Base-by-base conservation (phyloP, 2,797 vertebrate species). In the Molossus molossus region DNA sequence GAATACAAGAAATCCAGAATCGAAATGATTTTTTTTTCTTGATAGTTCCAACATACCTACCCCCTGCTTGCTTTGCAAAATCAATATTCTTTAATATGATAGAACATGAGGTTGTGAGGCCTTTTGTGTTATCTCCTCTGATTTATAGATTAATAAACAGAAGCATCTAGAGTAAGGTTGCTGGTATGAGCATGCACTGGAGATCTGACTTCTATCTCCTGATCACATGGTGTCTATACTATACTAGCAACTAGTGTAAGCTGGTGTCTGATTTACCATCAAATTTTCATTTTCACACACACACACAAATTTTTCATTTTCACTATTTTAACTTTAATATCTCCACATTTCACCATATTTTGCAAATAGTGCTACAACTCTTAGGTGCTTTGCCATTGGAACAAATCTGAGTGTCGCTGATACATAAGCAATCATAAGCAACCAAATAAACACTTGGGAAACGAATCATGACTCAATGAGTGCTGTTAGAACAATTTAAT, bases 71-170 rank as follows among this genome's bases (percentile, higher is more conserved):
- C 27, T 94, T 75, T 87, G 33, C 25, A 29, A 82, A 92, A 33
- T 62, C 13, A 64, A 84, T 27, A 27, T 84, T 87, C 62, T 77
- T 7, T 40, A 69, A 40, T 75, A 81, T 37, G 48, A 29, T 33
- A 69, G 65, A 67, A 25, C 60, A 29, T 9, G 50, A 72, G n/a
- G 20, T 53, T 57, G 21, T 55, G 48, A 73, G 20, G 50, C 50
- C n/a, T 58, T 75, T 57, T 75, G 76, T 67, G 14, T 67, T 37
- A 72, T 57, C n/a, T 69, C 8, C 53, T 87, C 72, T 67, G 75
- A 77, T 60, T 73, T 89, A 48, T 29, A 90, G 89, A 94, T 85
- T 17, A 86, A 88, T 69, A n/a, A 76, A 37, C 33, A 95, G 92
- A 93, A 69, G 7, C 15, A 18, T 65, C 50, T 55, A 72, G 81